Evolutionary conservation across 2,113 vertebrate species (phyloP), one percentile per base, ranked within the genome.

Genomic region (Dasyornis broadbenti): DNA sequence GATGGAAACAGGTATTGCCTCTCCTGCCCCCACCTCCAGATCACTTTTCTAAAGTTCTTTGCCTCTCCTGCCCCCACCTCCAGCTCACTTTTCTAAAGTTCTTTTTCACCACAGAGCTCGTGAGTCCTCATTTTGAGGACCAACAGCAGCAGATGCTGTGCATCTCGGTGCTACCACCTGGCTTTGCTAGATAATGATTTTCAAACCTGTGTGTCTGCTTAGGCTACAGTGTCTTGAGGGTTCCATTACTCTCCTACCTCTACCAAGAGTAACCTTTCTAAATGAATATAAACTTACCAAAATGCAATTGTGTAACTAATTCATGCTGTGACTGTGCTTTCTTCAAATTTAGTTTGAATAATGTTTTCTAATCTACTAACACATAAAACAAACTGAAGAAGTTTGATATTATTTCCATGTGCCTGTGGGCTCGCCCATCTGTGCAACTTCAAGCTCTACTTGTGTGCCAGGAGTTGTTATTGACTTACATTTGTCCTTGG

Each of bases 401-500:
- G 66, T 82, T 59, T 33, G 44, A 50, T 83, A 65, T 39, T 70
- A 47, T 61, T 86, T 82, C 89, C 81, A 47, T 39, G 23, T 0
- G 57, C 72, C 80, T 52, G 24, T 31, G 45, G 85, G 54, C 91
- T 96, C 93, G 83, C 91, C 77, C 93, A 88, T 88, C 87, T 79
- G 91, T 82, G 64, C 76, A 94, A 90, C 64, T 90, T 95, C 95
- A 95, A 94, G 83, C 95, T 92, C 95, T 88, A 83, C 84, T 86
- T 60, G 64, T 19, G 53, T 77, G 79, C 64, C 56, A 86, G 84
- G 83, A 90, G 63, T 24, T 59, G 52, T 54, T 98, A 88, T 98
- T 97, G 98, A 95, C 94, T 80, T 18, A 95, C 89, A 80, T 94
- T 96, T 98, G 98, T 95, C 98, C 98, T 98, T 97, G 92, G 96